Evolutionary conservation across 1,140 invertebrate genomes (phyloP).

Genomic region (Rhopalosiphum maidis): DNA sequence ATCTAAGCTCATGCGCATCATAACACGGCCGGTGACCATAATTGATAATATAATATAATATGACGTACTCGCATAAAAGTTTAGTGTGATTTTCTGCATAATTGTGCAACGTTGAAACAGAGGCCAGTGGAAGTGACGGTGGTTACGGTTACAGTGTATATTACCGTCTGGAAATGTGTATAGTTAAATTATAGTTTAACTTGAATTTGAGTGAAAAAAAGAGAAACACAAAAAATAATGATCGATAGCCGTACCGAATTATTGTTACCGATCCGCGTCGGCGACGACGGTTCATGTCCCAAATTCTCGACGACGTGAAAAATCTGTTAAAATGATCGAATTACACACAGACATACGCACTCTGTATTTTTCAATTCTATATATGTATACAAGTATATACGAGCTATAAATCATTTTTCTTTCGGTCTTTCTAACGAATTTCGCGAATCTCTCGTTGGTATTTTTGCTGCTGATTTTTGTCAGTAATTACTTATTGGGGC

Average conservation of each 20-base stretch:
- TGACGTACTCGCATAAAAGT: neutral
- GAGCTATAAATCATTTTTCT: neutral
- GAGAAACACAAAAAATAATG: neutral
- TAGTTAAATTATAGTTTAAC: neutral
- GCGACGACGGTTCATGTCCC: neutral
- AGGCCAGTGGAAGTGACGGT: neutral
- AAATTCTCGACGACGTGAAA: neutral
- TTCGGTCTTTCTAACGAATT: neutral
- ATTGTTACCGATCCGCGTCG: neutral
- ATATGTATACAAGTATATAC: neutral
- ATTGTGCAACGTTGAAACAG: neutral
- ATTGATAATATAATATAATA: neutral
- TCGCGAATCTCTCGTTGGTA: neutral
- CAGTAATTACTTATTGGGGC: neutral
- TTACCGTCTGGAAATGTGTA: neutral
- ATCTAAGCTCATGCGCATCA: neutral
- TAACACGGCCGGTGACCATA: neutral
- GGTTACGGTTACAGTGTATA: neutral
- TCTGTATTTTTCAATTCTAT: neutral
- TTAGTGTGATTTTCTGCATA: neutral
- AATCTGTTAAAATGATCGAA: neutral
- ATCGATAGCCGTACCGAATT: neutral
- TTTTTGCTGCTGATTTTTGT: neutral
- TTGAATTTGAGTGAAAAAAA: neutral
- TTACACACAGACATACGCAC: neutral